phyloP scores from a whole-genome alignment of 2,113 vertebrate genomes.

The Salvelinus fontinalis region DNA sequence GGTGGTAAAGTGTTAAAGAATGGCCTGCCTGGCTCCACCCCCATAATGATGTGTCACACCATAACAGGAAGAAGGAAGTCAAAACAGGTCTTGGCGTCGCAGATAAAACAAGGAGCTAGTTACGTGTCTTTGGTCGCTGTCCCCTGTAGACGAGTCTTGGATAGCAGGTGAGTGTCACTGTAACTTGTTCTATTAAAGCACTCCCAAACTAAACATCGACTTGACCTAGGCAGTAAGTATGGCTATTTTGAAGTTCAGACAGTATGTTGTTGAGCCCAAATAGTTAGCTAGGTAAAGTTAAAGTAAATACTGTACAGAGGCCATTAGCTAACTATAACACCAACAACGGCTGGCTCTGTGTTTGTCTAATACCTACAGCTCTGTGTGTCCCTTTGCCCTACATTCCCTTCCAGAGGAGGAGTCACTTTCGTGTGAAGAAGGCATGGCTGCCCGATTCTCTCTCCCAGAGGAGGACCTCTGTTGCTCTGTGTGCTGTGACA shows the following conservation, averaged over 20 bases:
- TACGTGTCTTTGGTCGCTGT: background rate
- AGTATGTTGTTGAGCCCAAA: background rate
- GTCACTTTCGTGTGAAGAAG: background rate
- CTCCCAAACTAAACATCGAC: background rate
- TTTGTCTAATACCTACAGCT: background rate
- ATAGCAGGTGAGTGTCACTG: conserved; percentile 28
- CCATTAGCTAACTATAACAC: background rate
- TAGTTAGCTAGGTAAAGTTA: background rate
- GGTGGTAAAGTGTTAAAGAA: conserved; percentile 49
- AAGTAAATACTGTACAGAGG: background rate
- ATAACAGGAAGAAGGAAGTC: conserved; percentile 60
- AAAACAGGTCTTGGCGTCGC: background rate
- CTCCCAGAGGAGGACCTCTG: conserved; percentile 63
- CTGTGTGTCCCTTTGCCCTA: background rate
- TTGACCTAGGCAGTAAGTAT: background rate
- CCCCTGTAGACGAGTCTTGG: background rate
- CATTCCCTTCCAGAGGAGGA: conserved; percentile 33
- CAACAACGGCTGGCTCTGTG: background rate
- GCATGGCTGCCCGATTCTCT: conserved; percentile 58
- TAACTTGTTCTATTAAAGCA: background rate
- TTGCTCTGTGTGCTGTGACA: conserved; percentile 69
- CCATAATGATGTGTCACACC: conserved; percentile 38
- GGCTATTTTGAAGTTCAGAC: background rate
- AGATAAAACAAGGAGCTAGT: no score
- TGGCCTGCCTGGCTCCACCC: conserved; percentile 38